Base-by-base conservation (phyloP, 2,113 vertebrate species). In the Diadophis punctatus region DNA sequence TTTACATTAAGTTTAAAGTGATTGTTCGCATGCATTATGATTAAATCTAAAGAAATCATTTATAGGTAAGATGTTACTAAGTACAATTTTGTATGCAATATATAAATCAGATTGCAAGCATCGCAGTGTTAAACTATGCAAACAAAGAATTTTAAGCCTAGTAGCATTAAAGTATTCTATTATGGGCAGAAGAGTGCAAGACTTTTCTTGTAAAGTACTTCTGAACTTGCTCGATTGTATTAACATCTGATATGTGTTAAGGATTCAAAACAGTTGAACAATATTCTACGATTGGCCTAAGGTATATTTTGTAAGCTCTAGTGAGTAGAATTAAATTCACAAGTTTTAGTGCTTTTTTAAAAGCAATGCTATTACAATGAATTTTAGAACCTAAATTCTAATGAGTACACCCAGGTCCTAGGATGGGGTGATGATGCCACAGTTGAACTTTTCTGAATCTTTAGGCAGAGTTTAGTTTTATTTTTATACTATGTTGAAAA, bases 381-480 rank as follows among this genome's bases (percentile, higher is more conserved):
- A 68, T 68, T 68, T 68, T 68, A 68, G 30, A 34, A 68, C 30
- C 34, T 68, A 68, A n/a, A 68, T 68, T 34, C 1, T 68, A 14
- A 16, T 68, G 30, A 68, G 5, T 68, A n/a, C 2, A 34, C 12
- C 12, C 12, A 34, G 12, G 63, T 68, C 30, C n/a, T 34, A 1
- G 4, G 0, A 68, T 68, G 30, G 23, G 0, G 4, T 14, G 2
- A 23, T 12, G 25, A 27, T 10, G 51, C 8, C 56, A 56, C 48
- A 3, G 18, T 1, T 0, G 10, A 8, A 3, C 27, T 30, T 3
- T 49, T 43, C 46, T 56, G 80, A 84, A 0, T 8, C 1, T 1
- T 1, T 1, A 22, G 18, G 46, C 60, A 23, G 1, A 25, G 2
- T 10, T 1, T 0, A n/a, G 1, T 51, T 51, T 39, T 34, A n/a